Evolutionary conservation across 2,113 vertebrate genomes (phyloP).

Genomic region (Setophaga petechia): DNA sequence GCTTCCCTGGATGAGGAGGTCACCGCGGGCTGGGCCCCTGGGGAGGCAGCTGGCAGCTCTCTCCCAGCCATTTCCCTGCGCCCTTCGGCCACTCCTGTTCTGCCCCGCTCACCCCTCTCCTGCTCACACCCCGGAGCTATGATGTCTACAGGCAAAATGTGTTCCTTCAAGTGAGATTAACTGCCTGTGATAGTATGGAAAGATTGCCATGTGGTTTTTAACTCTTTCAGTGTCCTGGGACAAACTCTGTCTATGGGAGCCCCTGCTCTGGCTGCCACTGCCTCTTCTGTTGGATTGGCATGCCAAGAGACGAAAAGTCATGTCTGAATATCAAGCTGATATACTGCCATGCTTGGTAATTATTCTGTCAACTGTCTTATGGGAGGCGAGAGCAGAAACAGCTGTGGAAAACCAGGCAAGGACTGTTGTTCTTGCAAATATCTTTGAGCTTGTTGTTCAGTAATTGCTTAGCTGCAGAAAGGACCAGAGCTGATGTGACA

Average conservation of each 20-base stretch:
- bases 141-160: slow-evolving; percentile 30
- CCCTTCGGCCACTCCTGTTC: background rate
- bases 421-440: background rate
- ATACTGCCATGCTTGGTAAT: background rate
- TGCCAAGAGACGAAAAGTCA: background rate
- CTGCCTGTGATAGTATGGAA: background rate
- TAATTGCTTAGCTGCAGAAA: background rate
- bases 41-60: background rate
- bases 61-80: background rate
- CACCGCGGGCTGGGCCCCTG: background rate
- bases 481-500: background rate
- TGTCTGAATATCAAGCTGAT: background rate
- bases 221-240: background rate
- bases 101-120: background rate
- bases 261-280: accelerated
- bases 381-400: background rate
- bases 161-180: slow-evolving; percentile 39
- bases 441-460: background rate
- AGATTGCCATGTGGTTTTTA: background rate
- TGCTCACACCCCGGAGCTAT: background rate
- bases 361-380: background rate
- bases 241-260: background rate
- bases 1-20: background rate
- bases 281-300: background rate
- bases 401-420: background rate